Conservation (phyloP, 2,797 vertebrate species). For the Pseudocheirus occidentalis region DNA sequence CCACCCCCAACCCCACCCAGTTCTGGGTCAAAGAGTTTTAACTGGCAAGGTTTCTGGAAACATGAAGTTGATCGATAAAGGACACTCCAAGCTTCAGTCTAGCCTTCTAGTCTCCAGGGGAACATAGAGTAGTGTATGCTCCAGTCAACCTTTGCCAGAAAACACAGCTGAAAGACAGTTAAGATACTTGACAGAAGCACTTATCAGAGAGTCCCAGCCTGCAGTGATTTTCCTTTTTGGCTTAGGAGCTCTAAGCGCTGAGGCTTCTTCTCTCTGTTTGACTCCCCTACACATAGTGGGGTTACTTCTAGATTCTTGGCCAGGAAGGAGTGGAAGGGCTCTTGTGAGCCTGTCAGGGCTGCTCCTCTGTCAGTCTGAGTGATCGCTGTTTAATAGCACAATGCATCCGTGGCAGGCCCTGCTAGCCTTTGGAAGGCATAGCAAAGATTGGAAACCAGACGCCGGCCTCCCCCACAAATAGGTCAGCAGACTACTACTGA, state of each 20-base stretch:
- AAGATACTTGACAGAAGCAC: background rate
- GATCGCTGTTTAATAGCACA: background rate
- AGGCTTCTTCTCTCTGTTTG: background rate
- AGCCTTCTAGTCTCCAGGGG: background rate
- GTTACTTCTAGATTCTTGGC: background rate
- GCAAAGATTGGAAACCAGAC: background rate
- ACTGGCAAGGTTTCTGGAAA: background rate
- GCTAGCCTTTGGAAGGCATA: background rate
- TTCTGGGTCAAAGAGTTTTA: background rate
- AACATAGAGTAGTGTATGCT: background rate
- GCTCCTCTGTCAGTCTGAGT: background rate
- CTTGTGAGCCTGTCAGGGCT: background rate
- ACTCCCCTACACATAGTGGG: constrained; percentile 7
- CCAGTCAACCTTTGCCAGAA: background rate
- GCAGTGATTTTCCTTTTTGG: background rate
- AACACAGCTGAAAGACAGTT: constrained; percentile 8
- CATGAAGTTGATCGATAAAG: background rate
- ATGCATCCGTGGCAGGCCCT: background rate
- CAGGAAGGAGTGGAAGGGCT: background rate
- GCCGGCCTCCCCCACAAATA: constrained; percentile 3
- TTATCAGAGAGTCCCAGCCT: background rate
- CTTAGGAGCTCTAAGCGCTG: background rate
- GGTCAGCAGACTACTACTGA: background rate
- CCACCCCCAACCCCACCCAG: background rate
- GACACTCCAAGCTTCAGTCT: background rate